Base-by-base conservation (phyloP, 2,888 invertebrate genomes). In the Leptinotarsa haldemani region DNA sequence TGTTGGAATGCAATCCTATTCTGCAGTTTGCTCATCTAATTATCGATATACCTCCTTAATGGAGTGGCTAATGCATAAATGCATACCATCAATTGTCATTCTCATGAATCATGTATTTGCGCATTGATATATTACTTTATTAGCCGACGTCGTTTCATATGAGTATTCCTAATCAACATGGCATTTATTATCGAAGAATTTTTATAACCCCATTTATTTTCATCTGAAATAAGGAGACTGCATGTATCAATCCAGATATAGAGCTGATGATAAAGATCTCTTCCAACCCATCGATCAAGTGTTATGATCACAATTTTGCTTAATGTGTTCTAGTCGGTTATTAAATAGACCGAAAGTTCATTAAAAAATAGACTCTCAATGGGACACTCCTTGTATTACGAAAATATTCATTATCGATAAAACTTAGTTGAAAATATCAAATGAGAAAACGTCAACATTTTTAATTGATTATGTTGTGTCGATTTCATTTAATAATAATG, bases 31-130 rank as follows among this genome's bases (percentile, higher is more conserved):
- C 22, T 56, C 20, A 15, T 20, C 56, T 56, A 22, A 56, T 56
- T 56, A 56, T 56, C 56, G 16, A 56, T 20, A 56, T 56, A 52
- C 18, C n/a, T 56, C 22, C 2, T 56, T 56, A 22, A 56, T 56
- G 56, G 13, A 56, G 56, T 56, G 56, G 20, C 56, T 25, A 56
- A 56, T 56, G 56, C 56, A 56, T 56, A 56, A 56, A 56, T 56
- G 56, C 56, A 56, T 25, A 56, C 40, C 9, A 9, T 40, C 40
- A 40, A 40, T 22, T 4, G 9, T 22, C 22, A 22, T 56, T 56
- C 56, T 56, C 56, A 56, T 56, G 56, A 56, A 56, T 56, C 56
- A 20, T 22, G 20, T 56, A 56, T 56, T 52, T 52, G 12, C 12
- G 56, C 56, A 56, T 5, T 56, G 20, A 56, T 56, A 56, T 22